Evolutionary conservation across 2,888 invertebrate species (phyloP), one percentile per base, ranked within the genome.

Genomic region (Linnaemya tessellans): DNA sequence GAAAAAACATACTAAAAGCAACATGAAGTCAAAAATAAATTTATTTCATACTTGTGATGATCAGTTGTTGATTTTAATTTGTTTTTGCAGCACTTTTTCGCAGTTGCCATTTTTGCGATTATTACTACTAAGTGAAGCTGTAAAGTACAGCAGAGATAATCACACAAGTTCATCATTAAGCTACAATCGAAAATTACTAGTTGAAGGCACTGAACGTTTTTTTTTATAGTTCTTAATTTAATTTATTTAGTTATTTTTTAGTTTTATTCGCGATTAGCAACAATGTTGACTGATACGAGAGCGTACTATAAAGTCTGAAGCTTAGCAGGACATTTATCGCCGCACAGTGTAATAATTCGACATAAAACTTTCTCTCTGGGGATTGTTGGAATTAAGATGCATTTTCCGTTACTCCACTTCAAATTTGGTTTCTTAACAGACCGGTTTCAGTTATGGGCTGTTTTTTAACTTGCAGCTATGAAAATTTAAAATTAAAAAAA

Each of bases 201-300:
- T 71, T 60, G 43, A 77, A 49, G 41, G 9, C 15, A 35, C n/a
- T 10, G 15, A 30, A 1, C 2, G n/a, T n/a, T n/a, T 15, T 15
- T 58, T 58, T 30, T 58, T 30, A 4, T 62, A 60, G 5, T 41
- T 60, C 22, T 18, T 13, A 1, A 71, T 58, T 3, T n/a, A n/a
- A n/a, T n/a, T n/a, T n/a, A n/a, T n/a, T n/a, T n/a, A n/a, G n/a
- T n/a, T 7, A 79, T 49, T 58, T 79, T 41, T 11, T 41, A 1
- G 41, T 65, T 79, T 15, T 15, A 46, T n/a, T n/a, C n/a, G n/a
- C 25, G 58, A 77, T 80, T 62, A 56, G 80, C 80, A 80, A 84
- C 80, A 78, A 62, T 68, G 84, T 84, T 71, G n/a, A 7, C 22
- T 9, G 51, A 9, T 15, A 51, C 1, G 15, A 51, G 8, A 35